Conservation (phyloP, 2,113 vertebrate genomes). For the Rhinoderma darwinii region DNA sequence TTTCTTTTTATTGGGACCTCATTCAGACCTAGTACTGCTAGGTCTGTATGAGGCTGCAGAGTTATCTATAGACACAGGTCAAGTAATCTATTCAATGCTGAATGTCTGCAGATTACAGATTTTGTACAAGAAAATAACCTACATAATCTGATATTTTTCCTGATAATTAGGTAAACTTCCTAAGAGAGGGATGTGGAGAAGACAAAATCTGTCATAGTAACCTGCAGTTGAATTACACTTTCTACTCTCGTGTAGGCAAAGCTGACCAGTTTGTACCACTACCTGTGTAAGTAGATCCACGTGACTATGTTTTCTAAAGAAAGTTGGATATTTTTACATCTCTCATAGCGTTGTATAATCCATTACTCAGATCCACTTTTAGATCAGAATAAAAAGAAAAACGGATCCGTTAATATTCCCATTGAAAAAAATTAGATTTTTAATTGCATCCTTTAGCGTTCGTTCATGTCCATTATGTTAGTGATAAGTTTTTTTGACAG, state of each 20-base stretch:
- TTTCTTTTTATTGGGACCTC: no score
- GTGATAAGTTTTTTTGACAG: no score
- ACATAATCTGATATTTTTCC: neutral
- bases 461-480: no score
- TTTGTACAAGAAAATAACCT: neutral
- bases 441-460: no score
- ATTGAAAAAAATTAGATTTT: no score
- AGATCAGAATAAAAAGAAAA: no score
- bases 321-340: neutral
- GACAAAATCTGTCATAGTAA: constrained; percentile 97
- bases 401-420: no score
- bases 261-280: constrained; percentile 81
- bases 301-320: neutral
- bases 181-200: constrained; percentile 87
- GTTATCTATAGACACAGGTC: neutral
- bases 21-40: no score
- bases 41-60: neutral
- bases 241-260: constrained; percentile 76
- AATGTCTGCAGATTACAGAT: neutral
- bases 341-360: no score
- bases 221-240: constrained; percentile 82
- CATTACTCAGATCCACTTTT: no score
- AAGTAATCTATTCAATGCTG: neutral
- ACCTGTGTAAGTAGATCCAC: constrained; percentile 73
- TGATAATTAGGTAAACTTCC: constrained; percentile 83